Base-by-base conservation (phyloP, 2,888 invertebrate species). In the Acanthosepion esculentum region DNA sequence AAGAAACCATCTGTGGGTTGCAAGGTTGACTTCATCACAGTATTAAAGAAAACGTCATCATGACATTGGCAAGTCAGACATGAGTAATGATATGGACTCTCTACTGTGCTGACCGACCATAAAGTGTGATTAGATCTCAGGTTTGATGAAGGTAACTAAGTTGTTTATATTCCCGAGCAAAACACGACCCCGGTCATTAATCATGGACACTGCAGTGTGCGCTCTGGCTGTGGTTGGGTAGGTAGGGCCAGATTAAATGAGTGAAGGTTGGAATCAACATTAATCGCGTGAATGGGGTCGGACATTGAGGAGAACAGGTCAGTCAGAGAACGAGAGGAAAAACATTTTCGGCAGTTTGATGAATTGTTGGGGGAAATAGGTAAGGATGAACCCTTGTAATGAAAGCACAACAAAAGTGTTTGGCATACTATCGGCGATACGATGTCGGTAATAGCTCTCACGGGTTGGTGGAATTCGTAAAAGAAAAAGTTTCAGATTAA, bases 271-370 rank as follows among this genome's bases (percentile, higher is more conserved):
- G n/a, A 78, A 78, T 78, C 78, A 78, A 12, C n/a, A 33, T n/a
- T 78, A n/a, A 78, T 78, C 78, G 78, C 78, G 78, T 78, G 78
- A 78, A 78, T n/a, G 78, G 33, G 78, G 78, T 78, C n/a, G 78
- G 78, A 78, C 78, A 78, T 78, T 78, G 78, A 78, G 15, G 78
- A 78, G 78, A 78, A 78, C 33, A 78, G 78, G n/a, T 78, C 78
- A 78, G 78, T 41, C 10, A 15, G 78, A n/a, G 78, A 78, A n/a
- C 78, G 78, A 78, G 78, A 78, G n/a, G 78, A 78, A 33, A 78
- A 78, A 78, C 78, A 78, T 78, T 78, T n/a, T 78, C n/a, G 78
- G 15, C 78, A 15, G 8, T 78, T 78, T 78, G 78, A 78, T 78
- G 78, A 78, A 78, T 78, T 78, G n/a, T 3, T 78, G 15, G 78